Percentiles rank a stretch among this genome's conserved stretches.
Conservation (phyloP, 2,113 vertebrate species). For the Apteryx owenii region DNA sequence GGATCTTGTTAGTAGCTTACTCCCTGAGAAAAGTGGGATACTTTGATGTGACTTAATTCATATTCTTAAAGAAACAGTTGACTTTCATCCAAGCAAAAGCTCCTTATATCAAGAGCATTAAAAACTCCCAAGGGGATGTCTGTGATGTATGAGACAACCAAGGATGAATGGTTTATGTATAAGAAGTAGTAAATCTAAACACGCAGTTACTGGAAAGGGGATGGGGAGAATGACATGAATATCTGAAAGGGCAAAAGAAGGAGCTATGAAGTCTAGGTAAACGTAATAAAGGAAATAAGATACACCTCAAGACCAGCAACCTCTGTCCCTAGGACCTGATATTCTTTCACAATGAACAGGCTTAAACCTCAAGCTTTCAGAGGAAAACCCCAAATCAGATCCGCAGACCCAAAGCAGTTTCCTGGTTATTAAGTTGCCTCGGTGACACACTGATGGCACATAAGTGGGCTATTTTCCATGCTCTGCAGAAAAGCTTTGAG, state of each 20-base stretch:
- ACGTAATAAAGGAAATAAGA: background rate
- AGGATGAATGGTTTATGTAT: slow-evolving; percentile 16
- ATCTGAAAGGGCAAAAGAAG: background rate
- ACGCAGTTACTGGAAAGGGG: background rate
- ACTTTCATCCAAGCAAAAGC: slow-evolving; percentile 34
- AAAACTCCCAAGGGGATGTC: slow-evolving; percentile 4
- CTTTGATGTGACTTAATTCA: slow-evolving; percentile 43
- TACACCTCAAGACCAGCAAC: background rate
- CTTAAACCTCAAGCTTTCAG: background rate
- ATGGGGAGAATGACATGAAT: background rate
- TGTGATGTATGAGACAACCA: slow-evolving; percentile 1
- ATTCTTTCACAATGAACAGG: background rate
- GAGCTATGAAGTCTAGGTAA: background rate
- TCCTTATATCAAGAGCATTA: background rate
- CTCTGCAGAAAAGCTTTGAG: background rate
- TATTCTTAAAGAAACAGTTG: slow-evolving; percentile 12
- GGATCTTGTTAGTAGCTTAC: background rate
- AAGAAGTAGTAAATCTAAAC: slow-evolving; percentile 11
- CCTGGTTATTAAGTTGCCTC: too few species aligned
- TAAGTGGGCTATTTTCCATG: background rate
- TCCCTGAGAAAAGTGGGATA: background rate
- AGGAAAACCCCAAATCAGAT: background rate
- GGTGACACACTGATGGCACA: background rate
- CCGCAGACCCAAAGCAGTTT: background rate
- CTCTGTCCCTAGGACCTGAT: background rate